Percentiles rank a stretch among this genome's conserved stretches.
These are phyloP conservation scores for Hippocampus comes DNA, from an alignment of 2,113 vertebrate genomes.

Conservation along the genomic window DNA sequence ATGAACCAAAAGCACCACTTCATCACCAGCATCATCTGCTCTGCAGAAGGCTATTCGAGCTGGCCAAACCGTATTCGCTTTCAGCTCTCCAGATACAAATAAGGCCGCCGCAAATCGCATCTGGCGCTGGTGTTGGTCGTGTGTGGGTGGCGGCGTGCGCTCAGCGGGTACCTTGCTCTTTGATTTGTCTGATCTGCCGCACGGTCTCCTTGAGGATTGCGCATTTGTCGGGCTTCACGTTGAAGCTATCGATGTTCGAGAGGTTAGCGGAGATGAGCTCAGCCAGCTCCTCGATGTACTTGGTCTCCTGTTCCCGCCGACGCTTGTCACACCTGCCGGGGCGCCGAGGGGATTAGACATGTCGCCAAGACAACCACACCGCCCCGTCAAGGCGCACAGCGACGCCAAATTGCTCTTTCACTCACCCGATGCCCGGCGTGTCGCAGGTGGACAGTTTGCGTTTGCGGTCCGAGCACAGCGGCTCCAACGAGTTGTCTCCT, in stretches of 20 bases:
- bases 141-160: slow-evolving; percentile 3
- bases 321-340: slow-evolving; percentile 87
- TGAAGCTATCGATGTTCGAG: slow-evolving; percentile 97
- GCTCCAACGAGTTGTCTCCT: slow-evolving; percentile 88
- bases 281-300: slow-evolving; percentile 97
- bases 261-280: slow-evolving; percentile 98
- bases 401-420: slow-evolving; percentile 4
- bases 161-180: slow-evolving; percentile 87
- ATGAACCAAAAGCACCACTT: slow-evolving; percentile 45
- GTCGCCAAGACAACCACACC: slow-evolving; percentile 61
- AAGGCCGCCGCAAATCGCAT: background rate
- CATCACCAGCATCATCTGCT: slow-evolving; percentile 45
- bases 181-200: slow-evolving; percentile 97
- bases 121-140: background rate
- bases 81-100: slow-evolving; percentile 15
- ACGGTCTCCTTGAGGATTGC: slow-evolving; percentile 98
- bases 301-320: slow-evolving; percentile 96
- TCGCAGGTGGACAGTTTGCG: slow-evolving; percentile 91
- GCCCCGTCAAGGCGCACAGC: slow-evolving; percentile 20
- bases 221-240: slow-evolving; percentile 99
- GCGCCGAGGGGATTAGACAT: slow-evolving; percentile 47
- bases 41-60: slow-evolving; percentile 26
- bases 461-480: slow-evolving; percentile 86
- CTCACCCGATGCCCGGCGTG: slow-evolving; percentile 83
- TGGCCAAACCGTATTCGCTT: slow-evolving; percentile 8